A percentile compares a stretch with the other conserved stretches of the same genome.
Evolutionary conservation across 23 tunicate genomes (phyloP).

Genomic region (Botrylloides violaceus): DNA sequence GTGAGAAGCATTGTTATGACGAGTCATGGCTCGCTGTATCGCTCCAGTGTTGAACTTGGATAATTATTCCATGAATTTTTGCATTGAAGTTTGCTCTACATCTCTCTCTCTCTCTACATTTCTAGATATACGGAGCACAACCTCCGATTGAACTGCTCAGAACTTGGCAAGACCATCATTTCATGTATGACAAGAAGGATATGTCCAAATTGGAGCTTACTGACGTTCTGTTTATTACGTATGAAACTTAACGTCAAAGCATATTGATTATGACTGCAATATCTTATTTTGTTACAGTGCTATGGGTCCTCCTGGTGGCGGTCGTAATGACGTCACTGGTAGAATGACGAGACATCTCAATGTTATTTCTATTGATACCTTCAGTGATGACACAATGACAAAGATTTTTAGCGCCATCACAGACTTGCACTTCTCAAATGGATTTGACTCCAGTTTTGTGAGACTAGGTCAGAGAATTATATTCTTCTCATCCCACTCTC

Average conservation of each 20-base stretch:
- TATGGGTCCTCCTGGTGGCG: slow-evolving; percentile 99
- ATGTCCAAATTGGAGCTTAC: slow-evolving; percentile 64
- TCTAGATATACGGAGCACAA: slow-evolving; percentile 82
- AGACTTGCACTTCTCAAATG: slow-evolving; percentile 76
- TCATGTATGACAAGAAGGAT: slow-evolving; percentile 96
- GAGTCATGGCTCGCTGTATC: background rate
- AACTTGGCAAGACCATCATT: slow-evolving; percentile 90
- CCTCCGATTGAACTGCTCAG: slow-evolving; percentile 88
- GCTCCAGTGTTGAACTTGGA: background rate
- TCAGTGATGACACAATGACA: slow-evolving; percentile 69
- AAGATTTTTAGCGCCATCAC: slow-evolving; percentile 74
- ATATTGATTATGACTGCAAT: too few species aligned
- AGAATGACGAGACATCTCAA: slow-evolving; percentile 89
- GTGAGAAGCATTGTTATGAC: background rate
- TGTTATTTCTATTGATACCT: slow-evolving; percentile 72
- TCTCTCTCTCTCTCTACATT: too few species aligned
- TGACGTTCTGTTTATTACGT: slow-evolving; percentile 80
- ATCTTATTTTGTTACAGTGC: slow-evolving; percentile 39
- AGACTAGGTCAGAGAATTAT: slow-evolving; percentile 43
- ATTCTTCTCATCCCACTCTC: background rate
- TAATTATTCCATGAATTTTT: background rate
- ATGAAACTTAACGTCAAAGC: too few species aligned
- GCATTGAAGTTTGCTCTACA: background rate
- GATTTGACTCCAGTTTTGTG: slow-evolving; percentile 63
- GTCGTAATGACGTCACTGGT: slow-evolving; percentile 66